Evolutionary conservation across 1,140 invertebrate species (phyloP), one percentile per base, ranked within the genome.

Genomic region (Drosophila baimaii): DNA sequence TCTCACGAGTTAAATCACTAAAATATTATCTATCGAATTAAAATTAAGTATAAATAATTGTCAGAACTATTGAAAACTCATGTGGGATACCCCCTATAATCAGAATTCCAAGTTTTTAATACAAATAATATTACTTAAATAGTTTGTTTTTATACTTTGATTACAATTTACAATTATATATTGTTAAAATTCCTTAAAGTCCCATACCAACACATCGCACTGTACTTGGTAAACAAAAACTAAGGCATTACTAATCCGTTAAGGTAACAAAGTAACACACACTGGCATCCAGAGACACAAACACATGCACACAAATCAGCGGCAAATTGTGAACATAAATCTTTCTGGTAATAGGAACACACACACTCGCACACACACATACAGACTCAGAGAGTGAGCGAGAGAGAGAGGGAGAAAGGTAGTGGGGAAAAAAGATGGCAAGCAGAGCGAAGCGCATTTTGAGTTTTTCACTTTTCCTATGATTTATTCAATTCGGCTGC

Each of bases 251-350:
- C 82, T 72, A 82, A 88, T 77, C 51, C 44, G 54, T 27, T 25
- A 76, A 76, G 57, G 39, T 59, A 77, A 47, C 52, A 70, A 73
- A 84, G 62, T 73, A 59, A 74, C 64, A 23, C 31, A 64, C 58
- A 61, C 57, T 65, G 17, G 39, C 21, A 61, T 12, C 21, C 37
- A 21, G 25, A 27, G 31, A 39, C 55, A 35, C 62, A 37, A 21
- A 37, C 59, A 37, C 37, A 49, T 33, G 46, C 56, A 64, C 69
- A 71, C 69, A 71, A 57, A 43, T 52, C 65, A 61, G 47, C 74
- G 66, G 75, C 82, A 82, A 79, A 82, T 82, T 72, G 65, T 57
- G 70, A 63, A 69, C 79, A 86, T 86, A 88, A 86, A 86, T 86
- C 75, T 71, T 79, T 31, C 33, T 15, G 56, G 75, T 82, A 86